Evolutionary conservation across 2,888 invertebrate species (phyloP).

Genomic region (Zhengitettix transpicula): DNA sequence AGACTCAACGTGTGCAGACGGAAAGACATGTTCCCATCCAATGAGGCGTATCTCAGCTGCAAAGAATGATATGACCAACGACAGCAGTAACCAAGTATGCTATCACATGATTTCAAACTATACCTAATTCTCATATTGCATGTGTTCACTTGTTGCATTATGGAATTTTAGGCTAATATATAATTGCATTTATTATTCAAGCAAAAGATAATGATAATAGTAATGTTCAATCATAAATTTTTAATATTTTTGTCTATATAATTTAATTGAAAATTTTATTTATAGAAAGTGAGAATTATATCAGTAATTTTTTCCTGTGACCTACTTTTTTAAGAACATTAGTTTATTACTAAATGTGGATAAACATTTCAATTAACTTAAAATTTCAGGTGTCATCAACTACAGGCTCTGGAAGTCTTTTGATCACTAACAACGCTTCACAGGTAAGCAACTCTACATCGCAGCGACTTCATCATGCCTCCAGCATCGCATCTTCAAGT

Average conservation of each 20-base stretch:
- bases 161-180: no score
- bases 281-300: no score
- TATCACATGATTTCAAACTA: no score
- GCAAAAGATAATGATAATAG: no score
- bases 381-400: conserved; percentile 49
- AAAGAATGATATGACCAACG: conserved; percentile 23
- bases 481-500: neutral
- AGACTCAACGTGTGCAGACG: conserved; percentile 59
- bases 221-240: no score
- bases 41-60: conserved; percentile 51
- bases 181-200: no score
- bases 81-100: conserved; percentile 18
- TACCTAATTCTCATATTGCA: no score
- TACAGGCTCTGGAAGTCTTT: conserved; percentile 46
- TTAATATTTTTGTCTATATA: no score
- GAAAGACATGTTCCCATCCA: conserved; percentile 61
- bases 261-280: no score
- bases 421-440: neutral
- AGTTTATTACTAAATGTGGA: neutral
- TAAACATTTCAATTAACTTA: neutral
- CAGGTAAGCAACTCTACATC: neutral
- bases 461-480: neutral
- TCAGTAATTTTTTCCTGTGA: no score
- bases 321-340: neutral
- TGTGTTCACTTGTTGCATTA: no score